Conservation (phyloP, 2,113 vertebrate species). For the Syngnathoides biaculeatus region DNA sequence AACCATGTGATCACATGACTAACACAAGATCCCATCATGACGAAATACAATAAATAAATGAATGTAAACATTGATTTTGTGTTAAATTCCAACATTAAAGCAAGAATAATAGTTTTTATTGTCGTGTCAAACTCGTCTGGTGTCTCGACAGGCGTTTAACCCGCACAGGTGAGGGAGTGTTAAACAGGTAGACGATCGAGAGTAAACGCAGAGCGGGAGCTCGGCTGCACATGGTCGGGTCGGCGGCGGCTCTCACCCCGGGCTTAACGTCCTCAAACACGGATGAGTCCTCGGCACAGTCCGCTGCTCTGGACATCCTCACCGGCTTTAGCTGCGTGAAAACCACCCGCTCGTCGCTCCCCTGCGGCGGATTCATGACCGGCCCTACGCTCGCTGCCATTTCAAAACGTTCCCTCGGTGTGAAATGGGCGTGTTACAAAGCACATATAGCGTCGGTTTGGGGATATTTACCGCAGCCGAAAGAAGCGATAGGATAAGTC, state of each 20-base stretch:
- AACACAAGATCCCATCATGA: neutral
- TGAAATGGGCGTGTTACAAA: neutral
- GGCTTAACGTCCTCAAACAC: slow-evolving; percentile 89
- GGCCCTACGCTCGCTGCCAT: slow-evolving; percentile 80
- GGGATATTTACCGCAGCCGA: slow-evolving; percentile 5
- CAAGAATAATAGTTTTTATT: neutral
- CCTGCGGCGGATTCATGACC: slow-evolving; percentile 67
- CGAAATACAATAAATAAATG: neutral
- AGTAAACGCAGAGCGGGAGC: slow-evolving; percentile 6
- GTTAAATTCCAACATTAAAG: neutral
- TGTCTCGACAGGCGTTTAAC: slow-evolving; percentile 44
- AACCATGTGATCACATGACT: slow-evolving; percentile 13
- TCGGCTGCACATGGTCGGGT: slow-evolving; percentile 11
- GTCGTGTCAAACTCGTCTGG: slow-evolving; percentile 21
- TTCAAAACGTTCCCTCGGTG: slow-evolving; percentile 4
- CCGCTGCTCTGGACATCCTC: slow-evolving; percentile 75
- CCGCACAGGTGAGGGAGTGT: slow-evolving; percentile 34
- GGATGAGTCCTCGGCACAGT: slow-evolving; percentile 74
- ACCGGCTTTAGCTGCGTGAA: slow-evolving; percentile 83
- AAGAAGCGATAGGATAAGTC: neutral
- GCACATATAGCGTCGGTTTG: neutral
- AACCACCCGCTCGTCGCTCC: slow-evolving; percentile 76
- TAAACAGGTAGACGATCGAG: neutral
- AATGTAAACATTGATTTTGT: neutral
- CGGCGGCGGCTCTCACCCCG: slow-evolving; percentile 50